Evolutionary conservation across 2,888 invertebrate genomes (phyloP), one percentile per base, ranked within the genome.

Genomic region (Volucella inanis): DNA sequence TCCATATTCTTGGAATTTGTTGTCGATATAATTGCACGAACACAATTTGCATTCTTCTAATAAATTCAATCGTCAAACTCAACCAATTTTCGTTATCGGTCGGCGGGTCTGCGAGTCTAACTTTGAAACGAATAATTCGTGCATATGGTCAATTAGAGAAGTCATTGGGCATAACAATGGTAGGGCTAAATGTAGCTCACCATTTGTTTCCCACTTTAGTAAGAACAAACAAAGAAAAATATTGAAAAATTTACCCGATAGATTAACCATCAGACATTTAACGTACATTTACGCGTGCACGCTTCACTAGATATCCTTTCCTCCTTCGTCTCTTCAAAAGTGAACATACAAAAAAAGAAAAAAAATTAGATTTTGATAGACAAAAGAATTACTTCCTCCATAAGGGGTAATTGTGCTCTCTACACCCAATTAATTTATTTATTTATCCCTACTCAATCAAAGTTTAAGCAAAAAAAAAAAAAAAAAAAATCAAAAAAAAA

Each of bases 101-200:
- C 31, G 31, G 31, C 31, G 3, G 22, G 43, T 61, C 50, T 39
- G 22, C 54, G 12, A 22, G n/a, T 49, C 68, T 38, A 55, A 39
- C 45, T 62, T 8, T 62, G 54, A 84, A 47, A 57, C 45, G 47
- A 83, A 75, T 79, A 82, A 86, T 82, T 82, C 70, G 22, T 86
- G 86, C 86, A 86, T 82, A 86, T 86, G 86, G 86, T 86, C 86
- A 86, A 86, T 86, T 86, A 86, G 77, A 86, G 82, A 72, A 81
- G 67, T 62, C 81, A 77, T 72, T 59, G 12, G 62, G 41, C 47
- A 68, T 15, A 81, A 81, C 67, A 85, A 81, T 61, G 67, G 1
- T 45, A 55, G 22, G 76, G 71, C 65, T 76, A 76, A 71, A 81
- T 59, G 50, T 76, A 68, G 67, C 76, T 72, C 72, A 68, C 65